A percentile compares a stretch with the other conserved stretches of the same genome.
phyloP scores from a whole-genome alignment of 1,140 invertebrate genomes.

The Nebria ingens region DNA sequence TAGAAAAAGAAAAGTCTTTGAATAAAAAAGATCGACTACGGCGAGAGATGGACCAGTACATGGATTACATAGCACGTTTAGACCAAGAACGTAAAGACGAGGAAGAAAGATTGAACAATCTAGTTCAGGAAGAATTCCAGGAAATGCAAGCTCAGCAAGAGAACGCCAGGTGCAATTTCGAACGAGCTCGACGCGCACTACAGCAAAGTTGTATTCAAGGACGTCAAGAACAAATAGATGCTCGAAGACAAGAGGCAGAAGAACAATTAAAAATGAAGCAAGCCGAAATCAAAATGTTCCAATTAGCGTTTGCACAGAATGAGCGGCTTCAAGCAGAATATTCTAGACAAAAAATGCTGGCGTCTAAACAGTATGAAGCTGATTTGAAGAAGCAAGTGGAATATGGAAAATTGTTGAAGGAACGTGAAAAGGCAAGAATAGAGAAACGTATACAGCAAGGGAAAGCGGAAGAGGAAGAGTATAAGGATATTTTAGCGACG shows the following conservation, averaged over 20 bases:
- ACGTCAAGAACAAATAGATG: constrained; percentile 24
- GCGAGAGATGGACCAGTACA: neutral
- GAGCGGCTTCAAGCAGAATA: constrained; percentile 24
- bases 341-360: constrained; percentile 20
- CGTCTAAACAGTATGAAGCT: constrained; percentile 23
- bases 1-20: neutral
- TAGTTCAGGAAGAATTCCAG: neutral
- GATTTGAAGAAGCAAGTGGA: constrained; percentile 30
- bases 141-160: neutral
- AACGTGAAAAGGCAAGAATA: neutral
- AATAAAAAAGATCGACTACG: neutral
- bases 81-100: neutral
- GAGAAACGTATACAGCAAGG: neutral
- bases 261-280: constrained; percentile 24
- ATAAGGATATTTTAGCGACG: neutral
- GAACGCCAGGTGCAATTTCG: neutral
- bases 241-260: constrained; percentile 24
- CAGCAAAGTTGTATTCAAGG: constrained; percentile 21
- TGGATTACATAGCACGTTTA: neutral
- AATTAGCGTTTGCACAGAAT: constrained; percentile 25
- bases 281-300: constrained; percentile 25
- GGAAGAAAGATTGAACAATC: neutral
- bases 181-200: neutral
- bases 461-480: neutral
- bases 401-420: constrained; percentile 24